Percentiles rank a stretch among this genome's conserved stretches.
Evolutionary conservation across 64 coral and sea anemone genomes (phyloP).

Genomic region (Actinia equina): DNA sequence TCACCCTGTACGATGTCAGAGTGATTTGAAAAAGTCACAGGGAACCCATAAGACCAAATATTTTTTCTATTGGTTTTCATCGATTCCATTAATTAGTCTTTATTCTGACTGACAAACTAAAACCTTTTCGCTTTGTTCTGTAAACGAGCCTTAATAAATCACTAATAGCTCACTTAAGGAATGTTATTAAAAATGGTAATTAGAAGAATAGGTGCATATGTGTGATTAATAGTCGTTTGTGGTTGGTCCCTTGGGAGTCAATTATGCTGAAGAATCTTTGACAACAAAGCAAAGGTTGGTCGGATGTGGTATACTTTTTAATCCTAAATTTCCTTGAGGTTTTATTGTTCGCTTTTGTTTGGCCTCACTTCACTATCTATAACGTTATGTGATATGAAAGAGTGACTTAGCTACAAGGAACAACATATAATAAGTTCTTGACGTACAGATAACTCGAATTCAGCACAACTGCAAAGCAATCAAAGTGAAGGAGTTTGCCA

Average conservation of each 20-base stretch:
- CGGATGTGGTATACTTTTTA: background rate
- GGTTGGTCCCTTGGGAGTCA: background rate
- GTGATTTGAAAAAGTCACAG: background rate
- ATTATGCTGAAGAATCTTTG: background rate
- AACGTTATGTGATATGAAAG: background rate
- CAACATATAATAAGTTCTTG: background rate
- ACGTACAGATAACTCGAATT: background rate
- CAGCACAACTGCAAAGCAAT: background rate
- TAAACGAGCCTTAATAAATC: background rate
- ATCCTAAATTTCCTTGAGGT: background rate
- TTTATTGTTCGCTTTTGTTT: background rate
- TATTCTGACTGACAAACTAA: background rate
- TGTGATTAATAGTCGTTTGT: background rate
- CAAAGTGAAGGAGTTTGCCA: background rate
- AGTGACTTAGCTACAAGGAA: background rate
- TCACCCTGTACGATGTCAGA: background rate
- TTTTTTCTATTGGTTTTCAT: background rate
- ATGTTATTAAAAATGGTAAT: slow-evolving; percentile 29
- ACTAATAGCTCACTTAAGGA: slow-evolving; percentile 12
- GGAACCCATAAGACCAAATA: background rate
- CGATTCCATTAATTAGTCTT: background rate
- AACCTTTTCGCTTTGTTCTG: background rate
- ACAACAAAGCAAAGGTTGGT: background rate
- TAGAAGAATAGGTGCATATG: background rate
- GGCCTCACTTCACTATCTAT: background rate